Base-by-base conservation (phyloP, 2,888 invertebrate species). In the Ellobium chinense region DNA sequence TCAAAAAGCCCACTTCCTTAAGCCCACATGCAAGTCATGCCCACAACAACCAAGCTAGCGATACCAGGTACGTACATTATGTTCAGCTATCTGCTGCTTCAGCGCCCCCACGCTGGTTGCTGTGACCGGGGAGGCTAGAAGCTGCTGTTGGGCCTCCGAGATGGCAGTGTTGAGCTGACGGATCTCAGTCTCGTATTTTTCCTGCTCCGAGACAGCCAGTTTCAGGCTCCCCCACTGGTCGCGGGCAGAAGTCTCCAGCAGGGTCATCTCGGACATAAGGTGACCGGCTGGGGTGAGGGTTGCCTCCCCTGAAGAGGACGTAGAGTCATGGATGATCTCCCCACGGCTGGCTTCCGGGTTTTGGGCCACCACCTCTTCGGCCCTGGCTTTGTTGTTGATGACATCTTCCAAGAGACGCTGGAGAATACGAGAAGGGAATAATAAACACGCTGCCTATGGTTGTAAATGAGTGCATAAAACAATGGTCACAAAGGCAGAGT, bases 321-420 rank as follows among this genome's bases (percentile, higher is more conserved):
- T n/a, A 21, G 37, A 54, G 4, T 54, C 54, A 24, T 21, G 72
- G 37, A 72, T 72, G 46, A 63, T 34, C 37, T 74, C n/a, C 46
- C 39, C 27, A 4, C 56, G 54, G n/a, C 65, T 56, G 27, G 56
- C 69, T n/a, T 75, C 75, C n/a, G 80, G 80, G 34, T 81, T 70
- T n/a, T 78, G 60, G 14, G 77, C 72, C 37, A 89, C 77, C 2
- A 89, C 85, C 69, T 83, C 83, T 66, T 88, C 83, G n/a, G 89
- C 87, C 34, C 87, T 85, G 36, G 83, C 85, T 74, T 87, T 88
- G 82, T 89, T 88, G 65, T 82, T 82, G 56, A 87, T 86, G 56
- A 91, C 89, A 79, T 91, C 90, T 24, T 87, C 84, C 24, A 90
- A 82, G 27, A 91, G 85, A 80, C 84, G 88, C 91, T 91, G 85